Conservation (phyloP, 2,797 vertebrate species). For the Scyliorhinus canicula region DNA sequence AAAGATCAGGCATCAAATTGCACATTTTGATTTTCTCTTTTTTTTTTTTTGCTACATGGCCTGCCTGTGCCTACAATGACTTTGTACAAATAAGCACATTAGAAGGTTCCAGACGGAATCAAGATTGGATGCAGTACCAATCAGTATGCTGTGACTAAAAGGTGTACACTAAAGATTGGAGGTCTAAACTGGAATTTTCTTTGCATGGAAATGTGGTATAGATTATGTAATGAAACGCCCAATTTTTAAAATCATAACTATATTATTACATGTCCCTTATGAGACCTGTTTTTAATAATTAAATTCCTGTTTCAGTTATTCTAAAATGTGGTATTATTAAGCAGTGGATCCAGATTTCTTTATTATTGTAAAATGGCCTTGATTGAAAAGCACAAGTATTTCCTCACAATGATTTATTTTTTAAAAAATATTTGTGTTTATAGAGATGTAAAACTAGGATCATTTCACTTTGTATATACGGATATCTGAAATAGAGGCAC, state of each 20-base stretch:
- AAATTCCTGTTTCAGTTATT: not conserved
- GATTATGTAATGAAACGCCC: not conserved
- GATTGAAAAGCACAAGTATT: slow-evolving; percentile 32
- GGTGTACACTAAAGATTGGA: not conserved
- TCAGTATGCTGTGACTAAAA: not conserved
- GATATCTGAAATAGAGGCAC: slow-evolving; percentile 14
- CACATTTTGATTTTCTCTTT: not conserved
- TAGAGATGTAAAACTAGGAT: slow-evolving; percentile 12
- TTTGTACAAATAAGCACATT: not conserved
- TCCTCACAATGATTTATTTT: slow-evolving; percentile 25
- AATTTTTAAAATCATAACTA: not conserved
- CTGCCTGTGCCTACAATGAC: not conserved
- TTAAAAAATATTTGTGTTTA: slow-evolving; percentile 5
- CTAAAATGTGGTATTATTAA: not conserved
- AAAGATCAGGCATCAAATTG: not conserved
- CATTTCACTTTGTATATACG: slow-evolving; percentile 30
- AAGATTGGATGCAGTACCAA: not conserved
- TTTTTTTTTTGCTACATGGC: not conserved
- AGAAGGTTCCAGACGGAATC: not conserved
- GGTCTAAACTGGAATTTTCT: slow-evolving; percentile 30
- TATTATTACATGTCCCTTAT: slow-evolving; percentile 5
- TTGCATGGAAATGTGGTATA: not conserved
- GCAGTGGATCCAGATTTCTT: not conserved
- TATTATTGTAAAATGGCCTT: slow-evolving; percentile 29
- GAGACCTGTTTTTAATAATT: slow-evolving; percentile 16